phyloP scores from a whole-genome alignment of 2,113 vertebrate species.

The Neofelis nebulosa region DNA sequence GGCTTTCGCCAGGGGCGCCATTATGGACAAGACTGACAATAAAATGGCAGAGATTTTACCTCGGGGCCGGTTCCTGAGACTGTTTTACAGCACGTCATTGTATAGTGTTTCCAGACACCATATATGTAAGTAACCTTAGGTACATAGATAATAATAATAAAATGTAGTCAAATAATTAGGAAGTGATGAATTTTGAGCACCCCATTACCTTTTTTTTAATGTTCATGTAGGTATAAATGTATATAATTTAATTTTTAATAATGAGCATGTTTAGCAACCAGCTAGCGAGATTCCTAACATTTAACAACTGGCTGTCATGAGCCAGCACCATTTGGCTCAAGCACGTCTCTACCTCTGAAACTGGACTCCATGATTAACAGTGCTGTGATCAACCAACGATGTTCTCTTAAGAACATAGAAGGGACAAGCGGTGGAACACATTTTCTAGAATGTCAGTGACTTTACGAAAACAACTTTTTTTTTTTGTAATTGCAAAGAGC shows the following conservation, averaged over 20 bases:
- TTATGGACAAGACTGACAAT: not conserved
- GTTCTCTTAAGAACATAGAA: slow-evolving; percentile 2
- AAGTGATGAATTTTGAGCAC: not conserved
- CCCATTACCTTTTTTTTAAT: not conserved
- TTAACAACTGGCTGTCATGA: not conserved
- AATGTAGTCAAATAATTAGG: not conserved
- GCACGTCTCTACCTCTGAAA: not conserved
- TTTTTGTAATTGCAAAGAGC: not conserved
- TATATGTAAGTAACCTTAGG: not conserved
- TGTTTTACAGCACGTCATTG: not conserved
- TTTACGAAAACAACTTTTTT: not conserved
- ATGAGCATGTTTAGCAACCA: not conserved
- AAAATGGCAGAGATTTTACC: not conserved
- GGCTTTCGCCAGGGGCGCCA: not conserved
- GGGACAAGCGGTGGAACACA: not conserved
- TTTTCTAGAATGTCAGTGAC: not conserved
- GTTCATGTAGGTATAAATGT: not conserved
- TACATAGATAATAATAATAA: not conserved
- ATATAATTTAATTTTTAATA: slow-evolving; percentile 13
- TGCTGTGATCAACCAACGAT: not conserved
- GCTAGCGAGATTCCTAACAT: not conserved
- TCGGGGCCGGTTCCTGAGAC: not conserved
- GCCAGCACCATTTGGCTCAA: not conserved
- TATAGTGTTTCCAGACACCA: not conserved
- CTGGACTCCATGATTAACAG: not conserved